Base-by-base conservation (phyloP, 1,140 invertebrate genomes). In the Bombyx mori region DNA sequence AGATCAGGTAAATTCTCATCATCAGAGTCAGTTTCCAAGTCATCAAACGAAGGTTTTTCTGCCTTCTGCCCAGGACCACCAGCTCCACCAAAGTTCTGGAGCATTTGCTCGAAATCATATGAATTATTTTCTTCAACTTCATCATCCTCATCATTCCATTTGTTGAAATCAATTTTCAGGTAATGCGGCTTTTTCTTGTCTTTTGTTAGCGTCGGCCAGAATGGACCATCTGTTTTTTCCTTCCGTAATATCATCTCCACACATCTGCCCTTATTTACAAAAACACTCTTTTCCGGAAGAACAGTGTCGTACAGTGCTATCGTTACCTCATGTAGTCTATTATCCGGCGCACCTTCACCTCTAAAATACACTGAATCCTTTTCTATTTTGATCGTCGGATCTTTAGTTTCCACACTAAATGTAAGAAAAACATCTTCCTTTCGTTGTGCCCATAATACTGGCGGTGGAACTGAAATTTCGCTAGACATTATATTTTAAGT, bases 151-250 rank as follows among this genome's bases (percentile, higher is more conserved):
- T 99, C 98, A 82, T 93, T 94, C 97, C 97, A 99, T 87, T 97
- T 98, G 75, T 96, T 95, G 80, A 99, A 99, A 81, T 99, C 98
- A 74, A 96, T 94, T 88, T 98, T 98, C 63, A 99, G 90, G 94
- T 97, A 99, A 83, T 98, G 97, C 66, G 93, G 92, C 85, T 98
- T 98, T 77, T 93, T 92, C 71, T 94, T 94, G 67, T 96, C 95
- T 85, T 96, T 95, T 42, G 95, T 93, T 60, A 98, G 89, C 58
- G 93, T 90, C 55, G 96, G 93, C 97, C 97, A 99, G 77, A 92
- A 98, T 6, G 75, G 58, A 44, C 94, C 92, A 60, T 93, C 94
- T 57, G 78, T 82, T 54, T 85, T 84, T 67, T 86, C 82, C 89
- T 92, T 89, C 62, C 75, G 81, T 69, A 97, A 89, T 62, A 94